These are phyloP conservation scores for Acromyrmex echinatior DNA, from an alignment of 1,140 invertebrate genomes.

Conservation along the genomic window DNA sequence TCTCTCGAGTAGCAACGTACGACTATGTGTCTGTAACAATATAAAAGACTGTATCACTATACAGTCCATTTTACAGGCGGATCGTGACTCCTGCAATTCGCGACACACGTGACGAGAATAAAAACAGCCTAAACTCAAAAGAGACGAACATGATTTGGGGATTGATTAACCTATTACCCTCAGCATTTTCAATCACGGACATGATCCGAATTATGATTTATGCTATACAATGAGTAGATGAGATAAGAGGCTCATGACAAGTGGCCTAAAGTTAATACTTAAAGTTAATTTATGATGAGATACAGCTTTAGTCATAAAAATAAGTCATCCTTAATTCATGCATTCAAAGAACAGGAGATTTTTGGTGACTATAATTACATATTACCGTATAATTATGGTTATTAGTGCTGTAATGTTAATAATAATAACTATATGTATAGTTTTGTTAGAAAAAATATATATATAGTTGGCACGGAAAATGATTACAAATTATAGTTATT, in stretches of 20 bases:
- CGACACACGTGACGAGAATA: constrained; percentile 39
- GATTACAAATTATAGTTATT: no score
- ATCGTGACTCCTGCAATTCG: constrained; percentile 5
- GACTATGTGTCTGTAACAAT: neutral
- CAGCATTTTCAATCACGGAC: neutral
- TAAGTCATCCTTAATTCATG: no score
- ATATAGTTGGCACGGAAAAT: no score
- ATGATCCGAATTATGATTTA: neutral
- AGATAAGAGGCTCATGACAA: neutral
- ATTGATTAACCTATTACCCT: neutral
- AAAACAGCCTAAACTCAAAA: constrained; percentile 7
- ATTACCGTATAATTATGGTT: no score
- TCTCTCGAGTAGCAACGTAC: neutral
- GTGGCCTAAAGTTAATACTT: neutral
- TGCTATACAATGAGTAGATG: neutral
- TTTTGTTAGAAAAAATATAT: no score
- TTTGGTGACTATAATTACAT: no score
- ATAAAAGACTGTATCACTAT: neutral
- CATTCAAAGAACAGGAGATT: no score
- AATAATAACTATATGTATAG: no score
- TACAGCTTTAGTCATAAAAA: no score
- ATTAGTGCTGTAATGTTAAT: no score
- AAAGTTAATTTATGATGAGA: neutral
- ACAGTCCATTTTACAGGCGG: neutral
- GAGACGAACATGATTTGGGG: neutral